These are phyloP conservation scores for Sarcophaga rosellei DNA, from an alignment of 2,888 invertebrate genomes.

Conservation along the genomic window DNA sequence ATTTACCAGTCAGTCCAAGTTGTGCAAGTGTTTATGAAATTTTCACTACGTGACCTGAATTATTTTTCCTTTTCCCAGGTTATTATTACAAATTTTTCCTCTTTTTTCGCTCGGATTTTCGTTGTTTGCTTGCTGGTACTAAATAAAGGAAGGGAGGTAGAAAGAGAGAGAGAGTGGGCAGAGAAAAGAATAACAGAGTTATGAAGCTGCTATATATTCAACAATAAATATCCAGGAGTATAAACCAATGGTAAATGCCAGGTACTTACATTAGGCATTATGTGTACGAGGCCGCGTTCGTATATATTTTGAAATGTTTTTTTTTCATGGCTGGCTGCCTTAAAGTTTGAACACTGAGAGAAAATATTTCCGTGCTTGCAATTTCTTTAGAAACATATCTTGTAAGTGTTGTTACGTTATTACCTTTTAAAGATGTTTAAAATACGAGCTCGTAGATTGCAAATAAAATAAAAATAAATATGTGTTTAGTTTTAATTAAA, in stretches of 20 bases:
- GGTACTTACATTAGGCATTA: constrained; percentile 4
- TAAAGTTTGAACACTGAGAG: background rate
- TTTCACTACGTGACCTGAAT: constrained; percentile 59
- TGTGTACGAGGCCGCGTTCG: background rate
- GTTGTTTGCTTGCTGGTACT: too few species aligned
- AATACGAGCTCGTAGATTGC: too few species aligned
- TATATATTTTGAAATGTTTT: background rate
- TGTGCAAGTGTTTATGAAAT: constrained; percentile 57
- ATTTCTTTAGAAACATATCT: too few species aligned
- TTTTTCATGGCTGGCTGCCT: background rate
- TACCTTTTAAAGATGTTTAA: too few species aligned
- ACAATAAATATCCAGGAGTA: constrained; percentile 15
- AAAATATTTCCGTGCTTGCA: background rate
- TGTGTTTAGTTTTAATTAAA: too few species aligned
- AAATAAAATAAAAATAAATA: too few species aligned
- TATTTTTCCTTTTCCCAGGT: background rate
- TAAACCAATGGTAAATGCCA: background rate
- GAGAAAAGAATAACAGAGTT: background rate
- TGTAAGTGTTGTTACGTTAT: too few species aligned
- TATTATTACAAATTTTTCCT: too few species aligned
- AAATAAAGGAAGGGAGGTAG: too few species aligned
- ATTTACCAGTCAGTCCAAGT: constrained; percentile 15
- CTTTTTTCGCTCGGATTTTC: too few species aligned
- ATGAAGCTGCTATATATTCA: constrained; percentile 4
- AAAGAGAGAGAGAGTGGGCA: background rate